Evolutionary conservation across 1,140 invertebrate genomes (phyloP).

Genomic region (Trichonephila clavipes): DNA sequence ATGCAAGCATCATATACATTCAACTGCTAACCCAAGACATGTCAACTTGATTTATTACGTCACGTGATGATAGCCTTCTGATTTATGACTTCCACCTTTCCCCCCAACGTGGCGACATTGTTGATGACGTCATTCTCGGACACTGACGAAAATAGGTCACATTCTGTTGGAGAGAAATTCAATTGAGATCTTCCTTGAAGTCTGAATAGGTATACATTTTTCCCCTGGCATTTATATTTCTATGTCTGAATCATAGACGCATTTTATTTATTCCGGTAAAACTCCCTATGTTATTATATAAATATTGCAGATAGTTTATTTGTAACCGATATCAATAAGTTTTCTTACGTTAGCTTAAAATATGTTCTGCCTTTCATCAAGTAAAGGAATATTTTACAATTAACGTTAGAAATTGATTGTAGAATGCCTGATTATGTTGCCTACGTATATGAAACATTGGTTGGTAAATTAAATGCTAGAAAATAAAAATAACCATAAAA

Average conservation of each 20-base stretch:
- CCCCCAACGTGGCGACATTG: conserved; percentile 21
- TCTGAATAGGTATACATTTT: background rate
- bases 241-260: background rate
- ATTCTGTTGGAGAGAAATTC: background rate
- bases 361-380: no score
- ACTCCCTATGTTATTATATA: no score
- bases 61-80: conserved; percentile 25
- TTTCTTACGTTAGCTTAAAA: no score
- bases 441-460: no score
- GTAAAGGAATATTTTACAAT: no score
- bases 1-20: background rate
- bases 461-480: no score
- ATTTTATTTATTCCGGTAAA: no score
- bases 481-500: no score
- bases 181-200: background rate
- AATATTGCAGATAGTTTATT: no score
- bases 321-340: no score
- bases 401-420: no score
- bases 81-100: conserved; percentile 54
- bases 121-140: conserved; percentile 57
- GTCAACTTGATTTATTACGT: conserved; percentile 52
- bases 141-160: conserved; percentile 24
- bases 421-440: no score
- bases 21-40: background rate
- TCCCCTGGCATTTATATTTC: background rate